Evolutionary conservation across 2,888 invertebrate genomes (phyloP), one percentile per base, ranked within the genome.

Genomic region (Abrostola tripartita): DNA sequence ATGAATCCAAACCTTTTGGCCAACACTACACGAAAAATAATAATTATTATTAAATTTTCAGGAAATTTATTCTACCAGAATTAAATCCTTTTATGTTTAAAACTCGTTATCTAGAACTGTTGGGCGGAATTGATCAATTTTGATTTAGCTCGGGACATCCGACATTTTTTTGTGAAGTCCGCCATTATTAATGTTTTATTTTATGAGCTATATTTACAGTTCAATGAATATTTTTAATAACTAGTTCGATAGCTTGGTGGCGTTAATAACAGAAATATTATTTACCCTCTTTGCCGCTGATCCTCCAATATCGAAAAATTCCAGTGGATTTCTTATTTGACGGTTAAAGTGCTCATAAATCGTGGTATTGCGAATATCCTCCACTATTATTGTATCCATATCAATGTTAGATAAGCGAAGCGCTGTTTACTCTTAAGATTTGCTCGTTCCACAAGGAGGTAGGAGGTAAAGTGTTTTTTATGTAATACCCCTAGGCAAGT

Each of bases 301-400:
- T 67, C 74, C 71, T 65, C 51, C 65, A 64, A 80, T 78, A 78
- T 78, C 65, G 60, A 71, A 73, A 60, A 68, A 74, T 66, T 76
- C 70, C 61, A 63, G 52, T 65, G 74, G 66, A 79, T 74, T 74
- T 65, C 79, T 69, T 76, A 69, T 76, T 69, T 65, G 62, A 65
- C 38, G 64, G 73, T 51, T 68, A 59, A 61, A 76, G 56, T 61
- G 70, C 57, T 74, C 71, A 77, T 77, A 78, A 78, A 74, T 71
- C 63, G 53, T 36, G 68, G 71, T 68, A 63, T 71, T 64, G 60
- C 57, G 58, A 55, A 58, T 53, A 61, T 61, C 49, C 42, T 55
- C 38, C 55, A 65, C 49, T 72, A 76, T 53, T 69, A 36, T 68
- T 65, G 10, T 64, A 49, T 54, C 6, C 58, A 56, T 63, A 57